Evolutionary conservation across 2,888 invertebrate genomes (phyloP), one percentile per base, ranked within the genome.

Genomic region (Clostera curtula): DNA sequence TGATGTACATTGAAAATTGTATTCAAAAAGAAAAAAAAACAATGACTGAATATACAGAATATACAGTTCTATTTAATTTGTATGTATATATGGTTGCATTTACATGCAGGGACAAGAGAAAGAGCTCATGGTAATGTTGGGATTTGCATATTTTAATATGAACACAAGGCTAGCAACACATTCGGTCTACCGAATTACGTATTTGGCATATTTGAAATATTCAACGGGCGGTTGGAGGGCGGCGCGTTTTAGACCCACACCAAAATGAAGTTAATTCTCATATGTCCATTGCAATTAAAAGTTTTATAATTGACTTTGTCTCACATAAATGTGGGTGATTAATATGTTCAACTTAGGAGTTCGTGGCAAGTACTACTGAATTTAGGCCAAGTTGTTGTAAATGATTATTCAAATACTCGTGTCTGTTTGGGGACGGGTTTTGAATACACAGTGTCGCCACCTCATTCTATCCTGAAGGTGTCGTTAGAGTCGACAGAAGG

Each of bases 101-200:
- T 62, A 38, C 46, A 60, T 60, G 49, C 49, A 44, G 41, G 49
- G 43, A 41, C 50, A 39, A 40, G 51, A 52, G 51, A n/a, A n/a
- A n/a, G 52, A 51, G 53, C 39, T 60, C 61, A 72, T 68, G 73
- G 63, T 67, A 68, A 73, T 72, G 40, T 36, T 39, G 45, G 56
- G 60, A 72, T 76, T 75, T 71, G 55, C 72, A 77, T 74, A 70
- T 71, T 67, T 76, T 75, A 76, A 77, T 76, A 76, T 74, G 70
- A 71, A 75, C 67, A 66, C 49, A 46, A 49, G 42, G 40, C 41
- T 38, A 40, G 50, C 43, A 42, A 35, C 43, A 55, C 47, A 56
- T 57, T 55, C 54, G 50, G 61, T 53, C 49, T 48, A 44, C 50
- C 42, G 56, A 66, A 71, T 71, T 63, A 66, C 58, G 55, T 59